Percentiles rank a stretch among this genome's conserved stretches.
Conservation (phyloP, 2,888 invertebrate species). For the Coenonympha arcania region DNA sequence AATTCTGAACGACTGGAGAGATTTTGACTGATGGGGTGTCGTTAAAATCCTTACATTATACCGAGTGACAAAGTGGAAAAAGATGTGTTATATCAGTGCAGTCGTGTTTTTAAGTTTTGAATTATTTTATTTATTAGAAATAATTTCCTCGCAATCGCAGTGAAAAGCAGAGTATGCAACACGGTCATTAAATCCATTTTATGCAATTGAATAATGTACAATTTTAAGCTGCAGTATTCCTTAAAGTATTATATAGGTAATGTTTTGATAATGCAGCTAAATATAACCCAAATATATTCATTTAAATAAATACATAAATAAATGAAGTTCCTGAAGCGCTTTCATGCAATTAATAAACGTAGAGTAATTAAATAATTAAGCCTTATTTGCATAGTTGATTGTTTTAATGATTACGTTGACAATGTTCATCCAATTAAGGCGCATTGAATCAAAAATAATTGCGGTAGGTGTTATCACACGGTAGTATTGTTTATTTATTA, state of each 20-base stretch:
- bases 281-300: background rate
- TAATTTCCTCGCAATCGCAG: too few species aligned
- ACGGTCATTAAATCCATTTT: too few species aligned
- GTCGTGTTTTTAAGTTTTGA: too few species aligned
- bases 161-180: too few species aligned
- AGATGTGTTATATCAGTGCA: too few species aligned
- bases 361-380: constrained; percentile 9
- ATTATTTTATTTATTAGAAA: too few species aligned
- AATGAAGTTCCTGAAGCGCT: background rate
- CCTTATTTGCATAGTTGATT: constrained; percentile 13
- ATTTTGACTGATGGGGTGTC: too few species aligned
- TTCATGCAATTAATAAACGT: constrained; percentile 8
- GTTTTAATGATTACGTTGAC: constrained; percentile 10
- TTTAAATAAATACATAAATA: background rate
- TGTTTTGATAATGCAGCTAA: background rate
- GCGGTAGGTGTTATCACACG: background rate
- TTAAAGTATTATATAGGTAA: background rate
- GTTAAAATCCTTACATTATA: too few species aligned
- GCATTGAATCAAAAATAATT: constrained; percentile 8
- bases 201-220: too few species aligned
- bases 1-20: too few species aligned
- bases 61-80: too few species aligned
- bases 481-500: background rate
- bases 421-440: constrained; percentile 10
- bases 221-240: too few species aligned